Percentiles rank a stretch among this genome's conserved stretches.
Evolutionary conservation across 2,797 vertebrate species (phyloP).

Genomic region (Vireo griseus): DNA sequence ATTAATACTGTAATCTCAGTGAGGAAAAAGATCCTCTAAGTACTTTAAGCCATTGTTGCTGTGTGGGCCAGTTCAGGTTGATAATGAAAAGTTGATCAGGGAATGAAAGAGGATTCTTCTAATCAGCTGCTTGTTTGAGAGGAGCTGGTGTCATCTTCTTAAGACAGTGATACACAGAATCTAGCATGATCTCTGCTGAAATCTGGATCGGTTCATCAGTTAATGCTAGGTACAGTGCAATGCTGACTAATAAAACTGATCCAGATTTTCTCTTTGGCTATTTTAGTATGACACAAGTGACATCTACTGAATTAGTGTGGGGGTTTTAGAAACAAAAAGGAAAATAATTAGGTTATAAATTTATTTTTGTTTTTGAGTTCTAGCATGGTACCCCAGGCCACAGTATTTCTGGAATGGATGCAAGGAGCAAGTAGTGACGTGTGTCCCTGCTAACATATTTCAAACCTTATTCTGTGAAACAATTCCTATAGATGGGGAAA

Average conservation of each 20-base stretch:
- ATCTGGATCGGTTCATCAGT: neutral
- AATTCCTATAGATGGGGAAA: neutral
- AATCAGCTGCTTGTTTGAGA: neutral
- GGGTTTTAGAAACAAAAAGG: neutral
- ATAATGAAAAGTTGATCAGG: neutral
- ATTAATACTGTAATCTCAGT: neutral
- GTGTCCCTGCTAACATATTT: neutral
- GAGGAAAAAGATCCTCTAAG: neutral
- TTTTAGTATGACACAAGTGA: neutral
- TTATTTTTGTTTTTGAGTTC: neutral
- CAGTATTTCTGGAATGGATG: neutral
- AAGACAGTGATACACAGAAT: neutral
- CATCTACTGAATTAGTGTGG: neutral
- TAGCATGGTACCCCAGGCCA: neutral
- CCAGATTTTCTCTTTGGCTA: neutral
- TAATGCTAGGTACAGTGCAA: neutral
- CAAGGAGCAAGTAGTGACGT: neutral
- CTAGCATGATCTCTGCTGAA: neutral
- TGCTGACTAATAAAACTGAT: neutral
- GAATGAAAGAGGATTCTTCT: neutral
- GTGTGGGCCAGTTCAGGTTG: neutral
- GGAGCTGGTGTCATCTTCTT: neutral
- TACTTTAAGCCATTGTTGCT: neutral
- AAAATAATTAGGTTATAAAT: neutral
- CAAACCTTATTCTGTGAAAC: neutral